Evolutionary conservation across 1,140 invertebrate species (phyloP), one percentile per base, ranked within the genome.

Genomic region (Bombyx mandarina): DNA sequence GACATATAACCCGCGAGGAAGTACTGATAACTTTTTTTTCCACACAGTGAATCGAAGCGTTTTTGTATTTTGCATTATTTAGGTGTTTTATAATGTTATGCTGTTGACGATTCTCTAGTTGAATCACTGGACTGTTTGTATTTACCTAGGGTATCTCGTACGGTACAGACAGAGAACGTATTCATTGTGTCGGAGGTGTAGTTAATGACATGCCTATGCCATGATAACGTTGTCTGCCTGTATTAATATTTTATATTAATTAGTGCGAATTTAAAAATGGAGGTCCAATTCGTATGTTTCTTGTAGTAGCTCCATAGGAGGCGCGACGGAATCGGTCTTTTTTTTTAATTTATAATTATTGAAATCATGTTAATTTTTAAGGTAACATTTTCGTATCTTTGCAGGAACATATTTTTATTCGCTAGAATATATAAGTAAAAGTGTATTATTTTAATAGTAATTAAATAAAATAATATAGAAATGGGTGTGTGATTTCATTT

Each of bases 321-420:
- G 71, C 61, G 66, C 66, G 73, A 69, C 69, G 73, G 69, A 76
- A 67, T 72, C 65, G 65, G 71, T 79, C 83, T 79, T 78, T 73
- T 78, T 75, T 79, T 67, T 81, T 77, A 35, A 35, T 35, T 35
- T 35, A 35, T 35, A 35, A 35, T 35, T 35, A 82, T 75, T 60
- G 69, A 82, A 87, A 85, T 87, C 83, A 85, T 85, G 83, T 83
- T 84, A 83, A 76, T 81, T 82, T 35, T 78, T 83, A 85, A 80
- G 72, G 74, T 75, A 76, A 75, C 55, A 63, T 78, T 81, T 83
- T 84, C 76, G 61, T 78, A 83, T 73, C 66, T 69, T 87, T 83
- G 83, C 77, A 79, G 78, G 72, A 75, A 73, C 79, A 5, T 35
- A 74, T 72, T 84, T 82, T 86, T 78, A 84, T 75, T 83, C 79